These are phyloP conservation scores for Tauraco erythrolophus DNA, from an alignment of 2,113 vertebrate genomes.

Conservation along the genomic window DNA sequence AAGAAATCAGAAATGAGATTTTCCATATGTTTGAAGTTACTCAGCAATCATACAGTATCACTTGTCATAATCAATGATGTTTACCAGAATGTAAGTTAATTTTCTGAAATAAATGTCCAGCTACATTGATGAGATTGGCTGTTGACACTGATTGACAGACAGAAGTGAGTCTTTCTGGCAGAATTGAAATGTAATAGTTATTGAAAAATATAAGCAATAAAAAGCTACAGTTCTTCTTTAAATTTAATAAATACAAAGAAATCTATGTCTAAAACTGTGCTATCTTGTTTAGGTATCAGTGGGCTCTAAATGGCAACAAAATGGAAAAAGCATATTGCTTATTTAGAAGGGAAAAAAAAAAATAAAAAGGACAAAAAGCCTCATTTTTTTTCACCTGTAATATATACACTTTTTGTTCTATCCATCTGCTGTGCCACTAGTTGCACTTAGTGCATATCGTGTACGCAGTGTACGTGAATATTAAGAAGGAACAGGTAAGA, in stretches of 20 bases:
- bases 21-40: slow-evolving; percentile 46
- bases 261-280: background rate
- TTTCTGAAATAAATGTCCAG: slow-evolving; percentile 41
- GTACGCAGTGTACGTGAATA: background rate
- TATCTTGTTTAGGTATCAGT: background rate
- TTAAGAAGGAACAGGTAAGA: background rate
- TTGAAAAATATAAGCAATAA: slow-evolving; percentile 25
- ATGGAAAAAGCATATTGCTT: background rate
- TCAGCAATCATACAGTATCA: background rate
- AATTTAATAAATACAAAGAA: slow-evolving; percentile 28
- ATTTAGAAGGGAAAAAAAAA: background rate
- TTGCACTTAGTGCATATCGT: background rate
- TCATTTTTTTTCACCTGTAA: background rate
- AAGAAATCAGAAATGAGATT: slow-evolving; percentile 41
- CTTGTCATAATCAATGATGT: slow-evolving; percentile 66
- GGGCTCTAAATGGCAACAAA: background rate
- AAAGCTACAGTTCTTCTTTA: slow-evolving; percentile 1
- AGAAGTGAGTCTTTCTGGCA: slow-evolving; percentile 41
- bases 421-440: background rate
- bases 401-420: background rate
- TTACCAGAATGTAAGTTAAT: slow-evolving; percentile 36
- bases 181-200: slow-evolving; percentile 18
- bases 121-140: slow-evolving; percentile 44
- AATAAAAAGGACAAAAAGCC: rapidly evolving
- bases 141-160: slow-evolving; percentile 62